phyloP scores from a whole-genome alignment of 2,888 invertebrate genomes.

The Catocala nupta region DNA sequence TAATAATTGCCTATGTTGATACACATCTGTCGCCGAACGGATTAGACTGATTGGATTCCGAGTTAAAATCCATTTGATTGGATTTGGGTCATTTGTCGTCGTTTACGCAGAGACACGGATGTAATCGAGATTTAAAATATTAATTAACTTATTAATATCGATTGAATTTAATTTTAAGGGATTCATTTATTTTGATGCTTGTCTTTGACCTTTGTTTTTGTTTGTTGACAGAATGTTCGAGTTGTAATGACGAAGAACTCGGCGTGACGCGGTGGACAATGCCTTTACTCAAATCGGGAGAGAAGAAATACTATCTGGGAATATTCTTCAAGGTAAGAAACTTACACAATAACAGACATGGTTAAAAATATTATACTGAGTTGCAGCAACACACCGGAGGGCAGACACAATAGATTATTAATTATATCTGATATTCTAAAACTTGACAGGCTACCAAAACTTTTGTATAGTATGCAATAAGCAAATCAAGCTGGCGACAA shows the following conservation, averaged over 20 bases:
- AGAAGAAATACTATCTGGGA: slow-evolving; percentile 96
- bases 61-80: slow-evolving; percentile 31
- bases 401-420: too few species aligned
- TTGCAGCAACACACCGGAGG: too few species aligned
- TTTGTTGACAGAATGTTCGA: slow-evolving; percentile 90
- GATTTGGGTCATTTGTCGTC: slow-evolving; percentile 17
- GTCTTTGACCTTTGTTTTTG: slow-evolving; percentile 7
- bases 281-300: slow-evolving; percentile 95
- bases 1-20: slow-evolving; percentile 23
- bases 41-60: slow-evolving; percentile 27
- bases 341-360: neutral
- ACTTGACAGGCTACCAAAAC: too few species aligned
- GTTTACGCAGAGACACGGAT: slow-evolving; percentile 13
- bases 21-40: slow-evolving; percentile 23
- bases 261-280: slow-evolving; percentile 94
- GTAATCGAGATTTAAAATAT: slow-evolving; percentile 5
- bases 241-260: slow-evolving; percentile 91
- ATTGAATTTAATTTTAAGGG: neutral
- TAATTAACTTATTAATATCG: slow-evolving; percentile 7
- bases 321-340: slow-evolving; percentile 96
- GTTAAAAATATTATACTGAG: too few species aligned
- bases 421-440: too few species aligned
- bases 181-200: slow-evolving; percentile 2
- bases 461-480: too few species aligned
- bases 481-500: too few species aligned